Evolutionary conservation across 1,140 invertebrate species (phyloP).

Genomic region (Platyura marginata): DNA sequence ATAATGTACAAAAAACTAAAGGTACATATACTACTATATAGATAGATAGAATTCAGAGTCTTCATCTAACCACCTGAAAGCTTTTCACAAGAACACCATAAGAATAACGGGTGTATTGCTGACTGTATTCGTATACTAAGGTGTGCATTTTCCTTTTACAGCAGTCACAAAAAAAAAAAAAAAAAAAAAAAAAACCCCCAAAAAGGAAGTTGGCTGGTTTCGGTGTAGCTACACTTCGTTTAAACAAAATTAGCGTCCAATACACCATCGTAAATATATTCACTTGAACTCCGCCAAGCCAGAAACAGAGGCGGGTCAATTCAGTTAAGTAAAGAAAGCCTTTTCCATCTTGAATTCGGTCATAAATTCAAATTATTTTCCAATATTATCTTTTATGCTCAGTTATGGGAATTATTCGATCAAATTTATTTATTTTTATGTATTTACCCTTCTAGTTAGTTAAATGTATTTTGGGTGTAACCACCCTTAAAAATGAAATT

Average conservation of each 20-base stretch:
- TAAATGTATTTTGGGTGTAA: background rate
- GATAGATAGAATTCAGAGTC: too few species aligned
- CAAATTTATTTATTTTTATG: constrained; percentile 3
- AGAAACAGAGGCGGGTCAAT: background rate
- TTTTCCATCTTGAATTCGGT: constrained; percentile 3
- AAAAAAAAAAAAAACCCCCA: too few species aligned
- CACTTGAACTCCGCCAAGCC: background rate
- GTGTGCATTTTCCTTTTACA: too few species aligned
- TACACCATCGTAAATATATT: background rate
- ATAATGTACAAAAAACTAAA: too few species aligned
- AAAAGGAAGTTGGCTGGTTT: too few species aligned
- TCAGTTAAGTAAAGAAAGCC: constrained; percentile 2
- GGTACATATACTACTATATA: too few species aligned
- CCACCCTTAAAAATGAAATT: background rate
- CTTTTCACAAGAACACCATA: too few species aligned
- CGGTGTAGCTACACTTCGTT: too few species aligned
- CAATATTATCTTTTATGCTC: constrained; percentile 3
- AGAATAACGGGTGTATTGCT: too few species aligned
- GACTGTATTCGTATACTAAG: too few species aligned
- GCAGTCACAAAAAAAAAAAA: too few species aligned
- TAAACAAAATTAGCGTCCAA: background rate
- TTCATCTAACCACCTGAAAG: too few species aligned
- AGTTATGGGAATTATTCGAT: constrained; percentile 1
- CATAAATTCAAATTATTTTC: constrained; percentile 3
- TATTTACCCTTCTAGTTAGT: constrained; percentile 1